Evolutionary conservation across 2,888 invertebrate species (phyloP).

Genomic region (Dryobotodes eremita): DNA sequence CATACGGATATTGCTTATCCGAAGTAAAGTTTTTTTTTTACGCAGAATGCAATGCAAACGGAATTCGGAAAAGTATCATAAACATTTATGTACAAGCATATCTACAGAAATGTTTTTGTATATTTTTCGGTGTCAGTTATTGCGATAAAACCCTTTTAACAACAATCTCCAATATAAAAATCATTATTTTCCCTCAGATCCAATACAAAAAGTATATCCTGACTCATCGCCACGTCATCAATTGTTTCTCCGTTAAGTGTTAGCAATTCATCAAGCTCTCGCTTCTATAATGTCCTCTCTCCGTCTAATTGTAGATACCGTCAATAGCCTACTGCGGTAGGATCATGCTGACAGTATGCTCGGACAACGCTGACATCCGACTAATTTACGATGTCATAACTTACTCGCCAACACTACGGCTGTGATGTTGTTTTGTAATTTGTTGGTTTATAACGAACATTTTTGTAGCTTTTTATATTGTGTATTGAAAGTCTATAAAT

Average conservation of each 20-base stretch:
- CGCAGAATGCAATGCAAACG: background rate
- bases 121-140: background rate
- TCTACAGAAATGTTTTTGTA: background rate
- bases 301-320: background rate
- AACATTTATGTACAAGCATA: background rate
- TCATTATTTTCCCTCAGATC: background rate
- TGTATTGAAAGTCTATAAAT: background rate
- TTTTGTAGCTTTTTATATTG: background rate
- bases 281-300: background rate
- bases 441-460: background rate
- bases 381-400: background rate
- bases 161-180: too few species aligned
- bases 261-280: background rate
- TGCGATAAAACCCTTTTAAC: background rate
- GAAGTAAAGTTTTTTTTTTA: too few species aligned
- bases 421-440: background rate
- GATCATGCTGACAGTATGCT: background rate
- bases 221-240: background rate
- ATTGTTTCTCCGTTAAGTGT: background rate
- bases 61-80: background rate
- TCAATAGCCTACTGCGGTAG: too few species aligned
- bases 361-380: background rate
- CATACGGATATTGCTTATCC: too few species aligned
- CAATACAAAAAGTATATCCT: background rate
- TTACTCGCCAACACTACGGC: background rate